A percentile compares a stretch with the other conserved stretches of the same genome.
phyloP scores from a whole-genome alignment of 2,113 vertebrate genomes.

The Muntiacus muntjak region DNA sequence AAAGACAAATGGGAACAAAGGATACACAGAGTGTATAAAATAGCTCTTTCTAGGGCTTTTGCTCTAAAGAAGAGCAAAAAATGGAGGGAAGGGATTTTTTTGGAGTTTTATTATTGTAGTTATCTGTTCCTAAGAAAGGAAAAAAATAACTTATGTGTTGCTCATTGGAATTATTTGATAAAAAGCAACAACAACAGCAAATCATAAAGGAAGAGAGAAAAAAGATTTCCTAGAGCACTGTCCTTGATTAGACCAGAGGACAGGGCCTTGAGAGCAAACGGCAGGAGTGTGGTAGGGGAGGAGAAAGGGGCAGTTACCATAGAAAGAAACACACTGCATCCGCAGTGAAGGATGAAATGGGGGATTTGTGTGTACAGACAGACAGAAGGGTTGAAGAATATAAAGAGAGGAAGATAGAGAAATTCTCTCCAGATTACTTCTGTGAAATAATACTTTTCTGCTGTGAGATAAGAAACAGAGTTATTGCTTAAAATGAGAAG shows the following conservation, averaged over 20 bases:
- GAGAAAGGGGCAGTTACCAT: fast-evolving
- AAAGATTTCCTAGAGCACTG: background rate
- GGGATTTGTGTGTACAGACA: background rate
- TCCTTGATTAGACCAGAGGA: background rate
- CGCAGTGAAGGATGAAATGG: background rate
- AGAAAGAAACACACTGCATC: background rate
- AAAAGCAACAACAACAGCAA: background rate
- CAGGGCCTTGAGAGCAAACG: background rate
- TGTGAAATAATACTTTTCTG: background rate
- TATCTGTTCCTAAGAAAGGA: background rate
- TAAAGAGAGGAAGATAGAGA: background rate
- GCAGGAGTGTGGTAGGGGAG: fast-evolving
- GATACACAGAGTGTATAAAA: background rate
- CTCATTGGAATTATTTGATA: background rate
- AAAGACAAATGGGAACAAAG: background rate
- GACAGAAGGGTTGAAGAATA: background rate
- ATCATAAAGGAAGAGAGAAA: background rate
- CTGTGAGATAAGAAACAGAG: background rate
- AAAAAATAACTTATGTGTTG: background rate
- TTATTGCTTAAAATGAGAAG: background rate
- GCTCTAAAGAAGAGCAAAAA: background rate
- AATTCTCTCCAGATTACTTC: background rate
- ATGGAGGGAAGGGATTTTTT: background rate
- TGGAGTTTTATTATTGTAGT: background rate
- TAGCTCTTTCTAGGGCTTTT: background rate